Percentiles rank a stretch among this genome's conserved stretches.
Conservation (phyloP, 1,140 invertebrate genomes). For the Drosophila teissieri region DNA sequence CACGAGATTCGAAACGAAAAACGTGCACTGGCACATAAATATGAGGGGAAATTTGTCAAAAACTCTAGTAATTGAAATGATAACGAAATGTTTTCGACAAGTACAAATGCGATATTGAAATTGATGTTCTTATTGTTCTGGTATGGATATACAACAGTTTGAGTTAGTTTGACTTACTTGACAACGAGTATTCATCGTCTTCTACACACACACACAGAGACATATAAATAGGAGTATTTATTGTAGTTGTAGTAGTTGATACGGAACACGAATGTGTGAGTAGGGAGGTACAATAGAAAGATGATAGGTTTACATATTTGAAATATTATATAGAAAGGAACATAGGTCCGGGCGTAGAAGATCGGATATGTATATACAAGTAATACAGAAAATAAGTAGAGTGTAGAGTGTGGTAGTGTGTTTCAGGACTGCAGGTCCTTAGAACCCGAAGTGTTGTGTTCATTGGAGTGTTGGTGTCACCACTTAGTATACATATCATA, state of each 20-base stretch:
- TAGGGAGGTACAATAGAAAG: conserved; percentile 67
- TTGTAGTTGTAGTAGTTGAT: conserved; percentile 72
- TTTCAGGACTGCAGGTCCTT: not conserved
- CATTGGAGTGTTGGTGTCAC: conserved; percentile 4
- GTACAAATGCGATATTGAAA: conserved; percentile 55
- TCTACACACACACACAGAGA: conserved; percentile 83
- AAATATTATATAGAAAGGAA: conserved; percentile 44
- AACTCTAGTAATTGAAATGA: conserved; percentile 52
- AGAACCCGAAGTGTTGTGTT: conserved; percentile 15
- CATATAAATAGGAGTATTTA: conserved; percentile 75
- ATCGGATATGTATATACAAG: conserved; percentile 28
- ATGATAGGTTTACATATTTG: conserved; percentile 71
- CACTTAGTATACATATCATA: conserved; percentile 15
- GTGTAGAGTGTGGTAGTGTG: conserved; percentile 7
- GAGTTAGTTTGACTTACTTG: conserved; percentile 81
- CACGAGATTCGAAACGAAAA: conserved; percentile 22
- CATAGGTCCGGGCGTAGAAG: conserved; percentile 43
- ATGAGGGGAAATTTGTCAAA: conserved; percentile 23
- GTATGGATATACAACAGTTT: conserved; percentile 57
- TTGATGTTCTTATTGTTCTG: conserved; percentile 14
- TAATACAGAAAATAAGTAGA: conserved; percentile 38
- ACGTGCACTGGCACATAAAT: conserved; percentile 68
- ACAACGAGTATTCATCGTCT: conserved; percentile 84
- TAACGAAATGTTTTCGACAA: conserved; percentile 43
- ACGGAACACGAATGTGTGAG: conserved; percentile 45